These are phyloP conservation scores for Malachius bipustulatus DNA, from an alignment of 2,888 invertebrate genomes.

Conservation along the genomic window DNA sequence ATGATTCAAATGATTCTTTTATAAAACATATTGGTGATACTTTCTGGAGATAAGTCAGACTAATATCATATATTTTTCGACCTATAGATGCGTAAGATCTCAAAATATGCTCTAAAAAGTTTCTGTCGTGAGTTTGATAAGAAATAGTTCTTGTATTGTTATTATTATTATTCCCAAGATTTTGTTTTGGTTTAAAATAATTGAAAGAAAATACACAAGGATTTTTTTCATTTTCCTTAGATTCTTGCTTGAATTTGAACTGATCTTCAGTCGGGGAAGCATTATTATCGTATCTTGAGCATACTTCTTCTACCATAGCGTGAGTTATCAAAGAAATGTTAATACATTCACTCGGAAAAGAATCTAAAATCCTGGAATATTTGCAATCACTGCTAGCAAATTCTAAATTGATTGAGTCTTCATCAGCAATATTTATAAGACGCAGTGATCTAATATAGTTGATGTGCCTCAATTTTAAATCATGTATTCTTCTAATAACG, in stretches of 20 bases:
- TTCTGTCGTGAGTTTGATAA: slow-evolving; percentile 1
- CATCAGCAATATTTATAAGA: slow-evolving; percentile 14
- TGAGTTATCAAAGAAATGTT: slow-evolving; percentile 20
- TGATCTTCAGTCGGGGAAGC: not conserved
- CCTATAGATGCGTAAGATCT: not conserved
- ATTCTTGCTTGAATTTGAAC: not conserved
- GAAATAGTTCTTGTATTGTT: not conserved
- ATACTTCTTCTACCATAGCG: slow-evolving; percentile 21
- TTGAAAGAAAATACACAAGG: slow-evolving; percentile 8
- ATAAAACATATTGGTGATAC: not conserved
- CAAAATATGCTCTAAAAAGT: not conserved
- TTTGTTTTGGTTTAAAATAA: not conserved
- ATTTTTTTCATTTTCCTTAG: not conserved
- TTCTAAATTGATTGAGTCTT: slow-evolving; percentile 14
- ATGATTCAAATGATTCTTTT: not conserved
- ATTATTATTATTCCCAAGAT: not conserved
- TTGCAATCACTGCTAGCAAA: slow-evolving; percentile 16
- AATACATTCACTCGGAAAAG: slow-evolving; percentile 20
- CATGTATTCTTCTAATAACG: slow-evolving; percentile 19
- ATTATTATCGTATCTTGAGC: slow-evolving; percentile 11
- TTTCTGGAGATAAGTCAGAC: not conserved
- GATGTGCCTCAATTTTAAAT: slow-evolving; percentile 24
- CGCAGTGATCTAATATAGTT: slow-evolving; percentile 22
- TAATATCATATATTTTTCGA: slow-evolving; percentile 1
- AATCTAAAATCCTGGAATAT: slow-evolving; percentile 19